A percentile compares a stretch with the other conserved stretches of the same genome.
Evolutionary conservation across 2,113 vertebrate species (phyloP).

Genomic region (Aptenodytes forsteri): DNA sequence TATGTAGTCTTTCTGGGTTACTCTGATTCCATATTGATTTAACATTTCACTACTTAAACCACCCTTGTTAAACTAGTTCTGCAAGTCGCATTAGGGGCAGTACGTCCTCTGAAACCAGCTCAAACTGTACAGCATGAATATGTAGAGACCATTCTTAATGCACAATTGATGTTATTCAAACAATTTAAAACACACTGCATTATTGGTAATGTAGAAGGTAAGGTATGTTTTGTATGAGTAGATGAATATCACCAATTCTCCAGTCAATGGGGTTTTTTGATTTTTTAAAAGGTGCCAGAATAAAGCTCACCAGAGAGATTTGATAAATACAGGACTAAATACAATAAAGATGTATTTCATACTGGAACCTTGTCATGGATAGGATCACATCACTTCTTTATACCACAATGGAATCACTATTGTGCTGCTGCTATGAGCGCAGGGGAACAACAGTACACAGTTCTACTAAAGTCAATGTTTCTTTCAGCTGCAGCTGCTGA

Average conservation of each 20-base stretch:
- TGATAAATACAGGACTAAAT: background rate
- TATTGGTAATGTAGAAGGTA: too few species aligned
- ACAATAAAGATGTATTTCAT: background rate
- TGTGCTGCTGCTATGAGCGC: fast-evolving
- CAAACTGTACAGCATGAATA: too few species aligned
- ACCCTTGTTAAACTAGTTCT: background rate
- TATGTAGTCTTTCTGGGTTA: too few species aligned
- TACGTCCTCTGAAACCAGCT: fast-evolving
- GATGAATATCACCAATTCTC: fast-evolving
- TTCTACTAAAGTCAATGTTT: fast-evolving
- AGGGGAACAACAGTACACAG: fast-evolving
- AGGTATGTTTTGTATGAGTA: fast-evolving
- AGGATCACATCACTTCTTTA: background rate
- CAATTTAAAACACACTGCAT: background rate
- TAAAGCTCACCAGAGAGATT: background rate
- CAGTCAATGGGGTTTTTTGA: background rate
- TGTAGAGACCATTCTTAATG: background rate
- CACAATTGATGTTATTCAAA: background rate
- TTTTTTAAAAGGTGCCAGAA: background rate
- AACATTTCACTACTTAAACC: background rate
- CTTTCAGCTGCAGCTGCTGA: background rate
- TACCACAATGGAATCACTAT: fast-evolving
- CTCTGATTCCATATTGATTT: too few species aligned
- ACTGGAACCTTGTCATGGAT: background rate
- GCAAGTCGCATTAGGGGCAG: fast-evolving